phyloP scores from a whole-genome alignment of 1,140 invertebrate genomes.

The Globodera ellingtonae region DNA sequence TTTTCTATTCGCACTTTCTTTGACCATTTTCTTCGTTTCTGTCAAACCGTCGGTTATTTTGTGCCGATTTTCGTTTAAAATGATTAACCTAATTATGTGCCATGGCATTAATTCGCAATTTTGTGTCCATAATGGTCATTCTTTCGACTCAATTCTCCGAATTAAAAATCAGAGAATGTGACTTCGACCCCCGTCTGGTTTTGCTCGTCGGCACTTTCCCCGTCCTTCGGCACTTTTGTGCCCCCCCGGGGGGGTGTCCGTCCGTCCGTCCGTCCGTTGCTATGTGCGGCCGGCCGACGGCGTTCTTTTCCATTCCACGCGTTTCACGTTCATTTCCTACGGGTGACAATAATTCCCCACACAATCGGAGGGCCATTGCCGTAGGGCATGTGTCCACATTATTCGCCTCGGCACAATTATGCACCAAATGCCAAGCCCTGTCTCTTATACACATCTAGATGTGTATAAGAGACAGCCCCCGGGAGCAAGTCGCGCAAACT shows the following conservation, averaged over 20 bases:
- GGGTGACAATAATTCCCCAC: neutral
- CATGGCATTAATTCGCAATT: too few relatives aligned
- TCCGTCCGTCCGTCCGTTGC: neutral
- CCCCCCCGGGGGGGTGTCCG: too few relatives aligned
- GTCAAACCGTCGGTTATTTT: too few relatives aligned
- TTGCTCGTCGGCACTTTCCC: neutral
- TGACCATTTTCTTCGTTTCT: too few relatives aligned
- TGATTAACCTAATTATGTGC: too few relatives aligned
- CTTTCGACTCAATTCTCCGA: neutral
- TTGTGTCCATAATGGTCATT: neutral
- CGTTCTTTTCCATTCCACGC: neutral
- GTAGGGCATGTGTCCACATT: neutral
- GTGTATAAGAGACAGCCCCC: too few relatives aligned
- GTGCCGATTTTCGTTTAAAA: too few relatives aligned
- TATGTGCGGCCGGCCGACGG: neutral
- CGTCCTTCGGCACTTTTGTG: neutral
- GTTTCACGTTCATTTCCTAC: neutral
- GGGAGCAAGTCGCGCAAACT: neutral
- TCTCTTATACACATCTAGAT: too few relatives aligned
- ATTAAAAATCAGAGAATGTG: neutral
- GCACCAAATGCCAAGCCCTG: neutral
- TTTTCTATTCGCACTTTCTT: too few relatives aligned
- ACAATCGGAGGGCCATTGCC: neutral
- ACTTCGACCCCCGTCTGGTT: neutral
- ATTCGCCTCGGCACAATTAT: neutral